Conservation (phyloP, 1,140 invertebrate species). For the Eulimnadia texana region DNA sequence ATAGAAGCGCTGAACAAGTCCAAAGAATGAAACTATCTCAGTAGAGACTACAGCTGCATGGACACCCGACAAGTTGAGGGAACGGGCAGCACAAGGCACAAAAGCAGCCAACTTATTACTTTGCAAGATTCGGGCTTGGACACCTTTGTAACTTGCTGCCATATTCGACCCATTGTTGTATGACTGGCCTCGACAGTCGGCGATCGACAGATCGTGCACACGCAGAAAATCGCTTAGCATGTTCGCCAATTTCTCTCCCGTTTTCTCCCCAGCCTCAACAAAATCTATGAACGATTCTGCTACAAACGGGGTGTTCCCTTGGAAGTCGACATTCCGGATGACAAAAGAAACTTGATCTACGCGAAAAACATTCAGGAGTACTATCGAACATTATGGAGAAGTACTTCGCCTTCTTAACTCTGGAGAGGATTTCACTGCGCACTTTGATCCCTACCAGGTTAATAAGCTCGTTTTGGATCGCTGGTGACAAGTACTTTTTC, state of each 20-base stretch:
- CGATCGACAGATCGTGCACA: slow-evolving; percentile 17
- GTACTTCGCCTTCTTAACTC: slow-evolving; percentile 27
- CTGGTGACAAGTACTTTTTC: neutral
- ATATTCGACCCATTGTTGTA: slow-evolving; percentile 1
- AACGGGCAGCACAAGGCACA: slow-evolving; percentile 2
- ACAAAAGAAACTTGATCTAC: slow-evolving; percentile 27
- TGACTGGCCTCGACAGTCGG: slow-evolving; percentile 14
- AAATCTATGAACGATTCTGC: slow-evolving; percentile 9
- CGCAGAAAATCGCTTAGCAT: slow-evolving; percentile 7
- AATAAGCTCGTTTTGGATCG: neutral
- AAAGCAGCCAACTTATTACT: neutral
- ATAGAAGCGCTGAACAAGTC: neutral
- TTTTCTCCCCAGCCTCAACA: neutral
- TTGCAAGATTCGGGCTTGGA: slow-evolving; percentile 18
- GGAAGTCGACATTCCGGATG: slow-evolving; percentile 13
- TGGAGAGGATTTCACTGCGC: slow-evolving; percentile 21
- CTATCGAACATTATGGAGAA: slow-evolving; percentile 29
- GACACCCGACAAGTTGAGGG: neutral
- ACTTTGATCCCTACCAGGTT: slow-evolving; percentile 15
- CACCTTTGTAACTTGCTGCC: neutral
- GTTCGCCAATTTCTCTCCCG: neutral
- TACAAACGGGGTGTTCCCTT: neutral
- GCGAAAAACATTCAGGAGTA: slow-evolving; percentile 27
- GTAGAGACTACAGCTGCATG: neutral
- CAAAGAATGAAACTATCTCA: neutral